phyloP scores from a whole-genome alignment of 1,140 invertebrate genomes.

The Trinorchestia longiramus region DNA sequence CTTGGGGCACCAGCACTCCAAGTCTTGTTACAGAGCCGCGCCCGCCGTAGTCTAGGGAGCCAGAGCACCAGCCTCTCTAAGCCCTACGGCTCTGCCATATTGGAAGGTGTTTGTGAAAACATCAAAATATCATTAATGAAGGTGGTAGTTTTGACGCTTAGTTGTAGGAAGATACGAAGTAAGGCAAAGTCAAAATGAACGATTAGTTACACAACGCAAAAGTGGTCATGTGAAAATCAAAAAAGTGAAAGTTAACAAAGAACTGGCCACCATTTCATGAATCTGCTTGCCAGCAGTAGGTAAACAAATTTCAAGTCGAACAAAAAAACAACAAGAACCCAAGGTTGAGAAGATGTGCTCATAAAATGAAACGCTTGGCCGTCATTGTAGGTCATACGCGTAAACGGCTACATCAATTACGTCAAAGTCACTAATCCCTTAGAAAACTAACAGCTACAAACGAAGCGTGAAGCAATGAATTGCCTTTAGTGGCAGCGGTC shows the following conservation, averaged over 20 bases:
- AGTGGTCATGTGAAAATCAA: too few relatives aligned
- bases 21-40: background rate
- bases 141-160: background rate
- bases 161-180: background rate
- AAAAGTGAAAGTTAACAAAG: background rate
- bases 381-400: background rate
- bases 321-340: background rate
- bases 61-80: background rate
- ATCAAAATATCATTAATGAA: background rate
- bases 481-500: background rate
- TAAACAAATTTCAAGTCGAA: background rate
- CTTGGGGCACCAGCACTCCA: background rate
- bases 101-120: background rate
- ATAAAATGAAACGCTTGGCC: background rate
- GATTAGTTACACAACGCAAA: too few relatives aligned
- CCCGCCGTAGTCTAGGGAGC: background rate
- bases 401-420: background rate
- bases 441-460: background rate
- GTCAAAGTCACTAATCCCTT: background rate
- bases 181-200: too few relatives aligned
- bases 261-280: background rate
- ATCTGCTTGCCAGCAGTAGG: background rate
- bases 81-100: background rate
- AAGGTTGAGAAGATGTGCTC: background rate
- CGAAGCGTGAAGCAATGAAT: background rate